Evolutionary conservation across 2,888 invertebrate species (phyloP), one percentile per base, ranked within the genome.

Genomic region (Brenthis ino): DNA sequence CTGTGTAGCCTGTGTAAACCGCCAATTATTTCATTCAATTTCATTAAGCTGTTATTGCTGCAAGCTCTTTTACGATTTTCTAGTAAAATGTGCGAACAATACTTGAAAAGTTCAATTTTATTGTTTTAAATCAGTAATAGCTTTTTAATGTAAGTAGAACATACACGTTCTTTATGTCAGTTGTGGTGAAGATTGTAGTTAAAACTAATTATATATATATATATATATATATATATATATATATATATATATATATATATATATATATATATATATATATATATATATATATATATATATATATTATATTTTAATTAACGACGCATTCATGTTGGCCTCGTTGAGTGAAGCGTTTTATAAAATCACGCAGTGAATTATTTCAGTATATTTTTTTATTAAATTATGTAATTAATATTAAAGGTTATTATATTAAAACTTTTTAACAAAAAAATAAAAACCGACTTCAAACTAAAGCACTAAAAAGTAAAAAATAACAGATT

Each of bases 21-120:
- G 76, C 73, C 86, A 88, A 88, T 91, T 89, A 88, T 85, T 87
- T 82, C 78, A 89, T 90, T 87, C 85, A 70, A 64, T 70, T 77
- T 80, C 72, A 85, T 86, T 82, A 82, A 77, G 37, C 37, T 43
- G 6, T 43, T 43, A 43, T 43, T 43, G 37, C 75, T 60, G 67
- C 54, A 70, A 72, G 71, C 68, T 72, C 65, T 75, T 74, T 74
- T 76, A 75, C 71, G 70, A 71, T 24, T 63, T 53, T 65, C 55
- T 53, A 68, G 71, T 57, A 67, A 69, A 69, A 50, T 66, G 63
- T 70, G 65, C 68, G 67, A 67, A 53, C 64, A 64, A 73, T 70
- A 66, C 61, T 50, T 70, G 47, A 16, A 54, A 64, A 68, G 51
- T 66, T 63, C 47, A 37, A 57, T 71, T 67, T 69, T 67, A 65